Base-by-base conservation (phyloP, 2,113 vertebrate species). In the Vireo altiloquus region DNA sequence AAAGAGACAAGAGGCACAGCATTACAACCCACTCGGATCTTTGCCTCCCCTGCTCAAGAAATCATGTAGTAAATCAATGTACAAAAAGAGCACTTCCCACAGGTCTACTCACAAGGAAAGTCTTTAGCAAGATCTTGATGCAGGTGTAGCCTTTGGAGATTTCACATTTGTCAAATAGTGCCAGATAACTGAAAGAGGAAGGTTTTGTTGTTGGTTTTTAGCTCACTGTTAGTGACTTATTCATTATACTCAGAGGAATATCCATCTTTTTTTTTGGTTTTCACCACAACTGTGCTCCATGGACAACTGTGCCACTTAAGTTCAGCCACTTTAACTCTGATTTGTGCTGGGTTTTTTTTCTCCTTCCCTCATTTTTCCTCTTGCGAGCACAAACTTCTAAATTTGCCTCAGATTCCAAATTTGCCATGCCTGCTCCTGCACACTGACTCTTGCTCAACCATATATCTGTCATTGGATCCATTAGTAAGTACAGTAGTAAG, bases 331-430 rank as follows among this genome's bases (percentile, higher is more conserved):
- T 89, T 74, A 90, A 76, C 33, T 14, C 94, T 93, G 91, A 95
- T 96, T 92, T 97, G 86, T 94, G 75, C 78, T 54, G 23, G 17
- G 17, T 1, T 44, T 65, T 44, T 49, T 65, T 33, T 7, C 6
- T 7, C 9, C 49, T 75, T 82, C 70, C 69, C 49, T 95, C 59
- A 14, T 86, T 87, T 90, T 90, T 50, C 66, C 82, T 77, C 84
- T 84, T 59, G 79, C 1, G 0, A 89, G 69, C 80, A 92, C 89
- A 96, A 95, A 96, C 86, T 95, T 91, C 69, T 92, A 90, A 96
- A 94, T 93, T 89, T 94, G 94, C 91, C 37, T 93, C 90, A 96
- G 93, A 97, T 96, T 94, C 96, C 94, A 91, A 92, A 92, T 96
- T 96, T 92, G 93, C 89, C 87, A 94, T 96, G 94, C 94, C 83